Percentiles rank a stretch among this genome's conserved stretches.
Conservation (phyloP, 2,113 vertebrate genomes). For the Eulacestoma nigropectus region DNA sequence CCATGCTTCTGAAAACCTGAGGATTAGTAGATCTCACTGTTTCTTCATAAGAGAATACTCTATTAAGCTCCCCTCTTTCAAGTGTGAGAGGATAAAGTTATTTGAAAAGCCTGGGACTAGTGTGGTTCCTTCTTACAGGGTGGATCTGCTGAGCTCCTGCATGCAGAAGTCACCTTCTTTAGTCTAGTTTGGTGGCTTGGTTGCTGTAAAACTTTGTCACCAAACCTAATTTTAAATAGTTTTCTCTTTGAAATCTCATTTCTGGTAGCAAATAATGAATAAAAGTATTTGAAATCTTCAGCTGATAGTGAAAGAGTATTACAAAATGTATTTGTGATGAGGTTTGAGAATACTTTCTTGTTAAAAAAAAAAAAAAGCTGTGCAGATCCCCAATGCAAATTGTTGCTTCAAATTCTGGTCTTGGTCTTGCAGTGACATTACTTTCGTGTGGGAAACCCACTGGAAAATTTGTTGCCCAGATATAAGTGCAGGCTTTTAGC, state of each 20-base stretch:
- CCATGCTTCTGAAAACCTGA: not conserved
- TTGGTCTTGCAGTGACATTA: not conserved
- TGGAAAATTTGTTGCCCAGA: not conserved
- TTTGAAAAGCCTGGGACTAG: not conserved
- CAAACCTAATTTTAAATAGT: not conserved
- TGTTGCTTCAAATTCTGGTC: not conserved
- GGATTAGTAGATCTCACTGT: not conserved
- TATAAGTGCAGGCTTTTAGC: not conserved
- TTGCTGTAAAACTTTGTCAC: not conserved
- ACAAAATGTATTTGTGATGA: not conserved
- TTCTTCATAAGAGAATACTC: not conserved
- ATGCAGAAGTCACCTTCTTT: not conserved
- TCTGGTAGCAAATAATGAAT: not conserved
- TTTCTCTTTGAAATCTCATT: not conserved
- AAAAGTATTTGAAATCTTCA: not conserved
- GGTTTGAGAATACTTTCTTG: not conserved
- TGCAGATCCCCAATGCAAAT: not conserved
- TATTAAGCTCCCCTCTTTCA: not conserved
- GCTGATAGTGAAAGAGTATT: not conserved
- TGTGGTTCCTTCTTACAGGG: not conserved
- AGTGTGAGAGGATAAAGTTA: not conserved
- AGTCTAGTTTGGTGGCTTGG: not conserved
- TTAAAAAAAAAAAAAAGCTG: rapidly evolving
- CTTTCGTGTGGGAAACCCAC: not conserved
- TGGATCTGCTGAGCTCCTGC: not conserved